Evolutionary conservation across 1,140 invertebrate species (phyloP).

Genomic region (Heliothis subflexa): DNA sequence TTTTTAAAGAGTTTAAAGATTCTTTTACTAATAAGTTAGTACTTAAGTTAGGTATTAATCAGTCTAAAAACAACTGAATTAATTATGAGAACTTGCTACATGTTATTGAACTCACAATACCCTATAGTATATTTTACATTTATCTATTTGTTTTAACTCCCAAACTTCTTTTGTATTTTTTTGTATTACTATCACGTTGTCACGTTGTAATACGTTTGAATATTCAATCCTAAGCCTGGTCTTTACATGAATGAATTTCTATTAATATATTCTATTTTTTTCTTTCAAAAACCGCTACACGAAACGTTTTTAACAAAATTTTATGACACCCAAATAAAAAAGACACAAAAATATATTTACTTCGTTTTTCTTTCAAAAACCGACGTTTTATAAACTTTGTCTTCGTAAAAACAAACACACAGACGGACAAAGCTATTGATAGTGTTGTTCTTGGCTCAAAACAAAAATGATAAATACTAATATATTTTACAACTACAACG

Average conservation of each 20-base stretch:
- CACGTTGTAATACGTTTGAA: not conserved
- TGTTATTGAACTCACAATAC: no score
- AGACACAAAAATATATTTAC: slow-evolving; percentile 10
- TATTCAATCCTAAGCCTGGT: not conserved
- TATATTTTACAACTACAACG: slow-evolving; percentile 28
- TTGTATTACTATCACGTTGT: not conserved
- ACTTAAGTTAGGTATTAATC: no score
- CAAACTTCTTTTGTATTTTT: not conserved
- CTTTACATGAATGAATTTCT: not conserved
- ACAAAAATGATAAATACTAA: slow-evolving; percentile 18
- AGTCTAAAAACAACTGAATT: no score
- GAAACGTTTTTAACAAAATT: not conserved
- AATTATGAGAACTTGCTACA: no score
- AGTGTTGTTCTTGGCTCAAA: slow-evolving; percentile 32
- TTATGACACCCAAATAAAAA: slow-evolving; percentile 15
- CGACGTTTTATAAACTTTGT: slow-evolving; percentile 21
- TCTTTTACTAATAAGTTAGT: no score
- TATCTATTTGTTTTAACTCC: no score
- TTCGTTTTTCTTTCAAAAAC: slow-evolving; percentile 6
- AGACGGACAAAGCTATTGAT: slow-evolving; percentile 21
- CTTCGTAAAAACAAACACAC: slow-evolving; percentile 23
- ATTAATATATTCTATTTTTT: not conserved
- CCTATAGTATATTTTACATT: no score
- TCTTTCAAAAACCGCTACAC: not conserved
- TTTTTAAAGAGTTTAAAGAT: no score